A percentile compares a stretch with the other conserved stretches of the same genome.
These are phyloP conservation scores for Lycaon pictus DNA, from an alignment of 2,113 vertebrate species.

Conservation along the genomic window DNA sequence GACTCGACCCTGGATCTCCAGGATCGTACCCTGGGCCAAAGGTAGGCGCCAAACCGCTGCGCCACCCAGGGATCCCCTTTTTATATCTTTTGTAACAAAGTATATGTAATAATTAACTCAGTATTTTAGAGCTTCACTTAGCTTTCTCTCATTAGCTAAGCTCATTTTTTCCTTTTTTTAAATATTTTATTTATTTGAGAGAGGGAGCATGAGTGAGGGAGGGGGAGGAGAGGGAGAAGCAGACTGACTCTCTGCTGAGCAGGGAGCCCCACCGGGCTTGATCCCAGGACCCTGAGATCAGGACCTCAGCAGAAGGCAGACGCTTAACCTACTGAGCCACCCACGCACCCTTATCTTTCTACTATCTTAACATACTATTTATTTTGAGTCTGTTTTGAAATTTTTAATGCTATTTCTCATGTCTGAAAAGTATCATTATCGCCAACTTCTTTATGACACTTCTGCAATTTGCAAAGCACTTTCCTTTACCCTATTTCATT, in stretches of 20 bases:
- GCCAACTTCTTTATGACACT: slow-evolving; percentile 34
- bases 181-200: slow-evolving; percentile 23
- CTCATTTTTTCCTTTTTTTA: slow-evolving; percentile 30
- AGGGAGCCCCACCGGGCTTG: too few species aligned
- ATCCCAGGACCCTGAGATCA: too few species aligned
- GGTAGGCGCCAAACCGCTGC: too few species aligned
- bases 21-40: too few species aligned
- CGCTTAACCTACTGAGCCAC: too few species aligned
- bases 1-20: too few species aligned
- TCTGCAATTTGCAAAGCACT: slow-evolving; percentile 52
- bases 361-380: slow-evolving; percentile 8
- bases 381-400: not conserved
- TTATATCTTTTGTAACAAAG: slow-evolving; percentile 31
- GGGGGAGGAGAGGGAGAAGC: too few species aligned
- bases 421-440: slow-evolving; percentile 53
- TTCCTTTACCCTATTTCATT: slow-evolving; percentile 35
- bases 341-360: not conserved
- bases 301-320: too few species aligned
- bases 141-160: not conserved
- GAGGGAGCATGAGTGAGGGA: too few species aligned
- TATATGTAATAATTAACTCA: not conserved
- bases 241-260: too few species aligned
- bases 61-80: too few species aligned
- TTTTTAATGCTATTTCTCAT: slow-evolving; percentile 27
- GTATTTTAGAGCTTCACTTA: slow-evolving; percentile 5